Evolutionary conservation across 2,113 vertebrate genomes (phyloP).

Genomic region (Burhinus bistriatus): DNA sequence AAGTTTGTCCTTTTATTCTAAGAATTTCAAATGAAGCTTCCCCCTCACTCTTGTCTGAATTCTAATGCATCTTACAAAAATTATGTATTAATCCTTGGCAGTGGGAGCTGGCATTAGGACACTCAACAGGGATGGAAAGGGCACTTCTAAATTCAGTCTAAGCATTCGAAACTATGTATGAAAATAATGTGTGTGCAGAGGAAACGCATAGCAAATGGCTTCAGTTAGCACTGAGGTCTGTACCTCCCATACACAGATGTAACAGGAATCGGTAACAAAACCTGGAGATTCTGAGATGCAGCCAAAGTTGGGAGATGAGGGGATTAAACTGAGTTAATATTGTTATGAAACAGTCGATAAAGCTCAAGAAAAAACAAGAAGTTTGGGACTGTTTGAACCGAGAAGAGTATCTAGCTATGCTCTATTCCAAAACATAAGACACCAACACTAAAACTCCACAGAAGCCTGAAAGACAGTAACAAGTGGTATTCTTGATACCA

Average conservation of each 20-base stretch:
- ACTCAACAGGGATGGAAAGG: not conserved
- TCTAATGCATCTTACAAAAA: not conserved
- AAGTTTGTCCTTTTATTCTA: not conserved
- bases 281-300: not conserved
- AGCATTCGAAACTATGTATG: not conserved
- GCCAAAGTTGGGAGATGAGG: not conserved
- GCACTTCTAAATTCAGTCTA: not conserved
- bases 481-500: conserved; percentile 1
- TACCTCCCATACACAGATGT: not conserved
- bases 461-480: not conserved
- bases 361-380: not conserved
- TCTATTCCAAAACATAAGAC: not conserved
- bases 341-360: not conserved
- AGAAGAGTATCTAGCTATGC: not conserved
- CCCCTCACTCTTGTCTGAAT: not conserved
- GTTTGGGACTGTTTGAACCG: not conserved
- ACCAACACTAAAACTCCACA: not conserved
- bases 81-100: not conserved
- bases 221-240: not conserved
- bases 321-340: conserved; percentile 24
- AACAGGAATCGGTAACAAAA: not conserved
- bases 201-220: not conserved
- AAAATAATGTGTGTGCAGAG: not conserved
- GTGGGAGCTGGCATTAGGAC: not conserved
- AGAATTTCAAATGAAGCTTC: conserved; percentile 1